These are phyloP conservation scores for Leontocebus nigricollis DNA, from an alignment of 2,797 vertebrate species.

Conservation along the genomic window DNA sequence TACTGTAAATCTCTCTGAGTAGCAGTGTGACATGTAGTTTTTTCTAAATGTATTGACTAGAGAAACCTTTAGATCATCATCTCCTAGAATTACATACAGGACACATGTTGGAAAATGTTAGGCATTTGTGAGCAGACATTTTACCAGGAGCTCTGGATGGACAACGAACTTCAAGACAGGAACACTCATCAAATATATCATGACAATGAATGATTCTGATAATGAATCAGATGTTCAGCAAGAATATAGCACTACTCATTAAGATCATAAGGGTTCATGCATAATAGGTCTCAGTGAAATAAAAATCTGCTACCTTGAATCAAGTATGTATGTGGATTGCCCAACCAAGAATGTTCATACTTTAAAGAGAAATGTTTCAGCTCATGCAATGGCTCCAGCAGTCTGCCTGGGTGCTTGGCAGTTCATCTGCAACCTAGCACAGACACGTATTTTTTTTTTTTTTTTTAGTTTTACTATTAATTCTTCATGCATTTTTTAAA, in stretches of 20 bases:
- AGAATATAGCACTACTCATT: background rate
- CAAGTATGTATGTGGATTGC: background rate
- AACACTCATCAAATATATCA: background rate
- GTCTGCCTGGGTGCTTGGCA: background rate
- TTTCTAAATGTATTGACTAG: background rate
- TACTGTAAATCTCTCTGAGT: background rate
- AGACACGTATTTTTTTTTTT: background rate
- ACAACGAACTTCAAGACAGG: background rate
- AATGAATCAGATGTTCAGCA: background rate
- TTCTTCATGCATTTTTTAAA: background rate
- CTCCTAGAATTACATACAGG: background rate
- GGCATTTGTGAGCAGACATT: background rate
- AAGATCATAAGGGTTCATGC: background rate
- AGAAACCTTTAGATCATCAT: background rate
- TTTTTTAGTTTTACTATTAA: background rate
- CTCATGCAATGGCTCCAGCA: background rate
- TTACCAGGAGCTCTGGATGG: background rate
- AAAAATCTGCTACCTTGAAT: conserved; percentile 22
- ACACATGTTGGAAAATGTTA: background rate
- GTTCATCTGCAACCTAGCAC: background rate
- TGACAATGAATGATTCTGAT: background rate
- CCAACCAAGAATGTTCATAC: background rate
- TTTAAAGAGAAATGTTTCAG: background rate
- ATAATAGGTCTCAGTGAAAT: background rate
- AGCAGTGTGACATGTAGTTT: background rate